These are phyloP conservation scores for Oryctes rhinoceros DNA, from an alignment of 1,140 invertebrate genomes.

Conservation along the genomic window DNA sequence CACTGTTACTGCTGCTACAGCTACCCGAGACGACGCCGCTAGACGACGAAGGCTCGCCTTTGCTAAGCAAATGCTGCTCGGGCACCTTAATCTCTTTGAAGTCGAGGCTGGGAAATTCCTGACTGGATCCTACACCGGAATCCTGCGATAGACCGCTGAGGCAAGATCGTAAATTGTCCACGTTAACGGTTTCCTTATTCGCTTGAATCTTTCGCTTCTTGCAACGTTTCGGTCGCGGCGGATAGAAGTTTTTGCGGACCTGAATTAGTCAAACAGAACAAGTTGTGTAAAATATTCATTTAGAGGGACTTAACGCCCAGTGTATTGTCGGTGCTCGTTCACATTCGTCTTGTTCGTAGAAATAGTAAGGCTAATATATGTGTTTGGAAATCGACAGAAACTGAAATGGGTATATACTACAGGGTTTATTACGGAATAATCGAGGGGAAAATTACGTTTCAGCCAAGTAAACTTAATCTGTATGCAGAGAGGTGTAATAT, in stretches of 20 bases:
- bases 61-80: slow-evolving; percentile 43
- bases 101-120: slow-evolving; percentile 51
- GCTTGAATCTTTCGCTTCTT: slow-evolving; percentile 47
- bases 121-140: slow-evolving; percentile 53
- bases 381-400: no score
- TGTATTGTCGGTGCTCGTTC: background rate
- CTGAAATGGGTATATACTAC: no score
- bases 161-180: slow-evolving; percentile 51
- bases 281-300: slow-evolving; percentile 34
- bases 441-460: no score
- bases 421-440: no score
- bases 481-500: no score
- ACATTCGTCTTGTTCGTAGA: background rate
- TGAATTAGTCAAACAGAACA: slow-evolving; percentile 51
- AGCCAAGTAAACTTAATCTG: no score
- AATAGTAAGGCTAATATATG: slow-evolving; percentile 13
- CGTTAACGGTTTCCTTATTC: slow-evolving; percentile 43
- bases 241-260: slow-evolving; percentile 72
- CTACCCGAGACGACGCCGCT: slow-evolving; percentile 8
- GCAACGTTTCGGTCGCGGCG: slow-evolving; percentile 68
- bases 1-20: background rate
- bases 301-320: slow-evolving; percentile 5
- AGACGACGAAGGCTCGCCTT: slow-evolving; percentile 30
- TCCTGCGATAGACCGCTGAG: slow-evolving; percentile 53
- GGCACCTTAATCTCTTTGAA: slow-evolving; percentile 55